Base-by-base conservation (phyloP, 2,888 invertebrate species). In the Noctua fimbriata region DNA sequence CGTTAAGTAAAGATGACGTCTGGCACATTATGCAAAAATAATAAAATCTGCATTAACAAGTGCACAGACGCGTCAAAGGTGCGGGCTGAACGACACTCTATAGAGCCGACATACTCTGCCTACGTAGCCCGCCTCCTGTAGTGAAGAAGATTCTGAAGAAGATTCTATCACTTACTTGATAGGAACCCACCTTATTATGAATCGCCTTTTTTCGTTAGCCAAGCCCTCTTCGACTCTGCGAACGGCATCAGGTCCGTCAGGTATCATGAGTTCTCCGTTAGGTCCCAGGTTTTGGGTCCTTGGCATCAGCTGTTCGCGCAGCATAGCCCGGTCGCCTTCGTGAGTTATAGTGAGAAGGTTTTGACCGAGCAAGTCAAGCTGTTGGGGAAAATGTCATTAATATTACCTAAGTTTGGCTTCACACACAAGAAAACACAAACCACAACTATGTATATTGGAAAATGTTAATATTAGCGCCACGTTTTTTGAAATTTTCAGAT, bases 321-420 rank as follows among this genome's bases (percentile, higher is more conserved):
- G 95, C 98, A 91, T 98, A 97, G n/a, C 97, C 97, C 94, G 93
- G 94, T 99, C 99, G 55, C 98, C 98, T 4, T 98, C 98, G 92
- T 98, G 98, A 18, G 98, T 97, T 90, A 98, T 98, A 88, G 97
- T 98, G 92, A 98, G 98, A 81, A 99, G 95, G 83, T 98, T 98
- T 93, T 98, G 98, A 21, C 99, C 99, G 93, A 99, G 97, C 88
- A 99, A 97, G 92, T 99, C 99, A 90, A 98, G 97, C 99, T 99
- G 96, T 49, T 70, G 69, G 76, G 14, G 16, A 32, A 63, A 65
- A 52, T 18, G 6, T n/a, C 14, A 55, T 44, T 18, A 18, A n/a
- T 58, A 58, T 21, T n/a, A n/a, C 2, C 2, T 58, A 55, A 44
- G 36, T 70, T 74, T 74, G 14, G 16, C 36, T 14, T 14, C 16